Base-by-base conservation (phyloP, 2,113 vertebrate genomes). In the Lutjanus erythropterus region DNA sequence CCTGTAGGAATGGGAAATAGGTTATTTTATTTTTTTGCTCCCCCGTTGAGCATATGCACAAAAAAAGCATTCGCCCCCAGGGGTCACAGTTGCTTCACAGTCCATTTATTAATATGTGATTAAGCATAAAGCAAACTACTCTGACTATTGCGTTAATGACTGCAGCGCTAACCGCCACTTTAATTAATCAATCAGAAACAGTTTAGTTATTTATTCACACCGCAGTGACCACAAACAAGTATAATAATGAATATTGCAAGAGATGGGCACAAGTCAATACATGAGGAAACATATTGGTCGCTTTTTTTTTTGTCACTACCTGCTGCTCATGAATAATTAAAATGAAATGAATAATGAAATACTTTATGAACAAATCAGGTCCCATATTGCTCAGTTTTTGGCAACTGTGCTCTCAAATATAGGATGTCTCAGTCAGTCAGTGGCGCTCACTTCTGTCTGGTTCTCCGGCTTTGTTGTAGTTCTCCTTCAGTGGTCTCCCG, bases 271-370 rank as follows among this genome's bases (percentile, higher is more conserved):
- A 47, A 47, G 60, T 88, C 60, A 37, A 80, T 75, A 83, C 6
- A 7, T 44, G 31, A 83, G 79, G 46, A n/a, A 79, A 37, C 64
- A 53, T 55, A 55, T 52, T 59, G 56, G 60, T 56, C 19, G 12
- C 58, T 80, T 74, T 71, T 61, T 80, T 74, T 71, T 74, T 47
- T 72, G 71, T 74, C 52, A 59, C 46, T 81, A 75, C 37, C 42
- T 62, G 12, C 69, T 56, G 42, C 5, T 61, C 58, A 81, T 84
- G 33, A 83, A 87, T 90, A 87, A 86, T 84, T 88, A n/a, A 85
- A 79, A 81, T 52, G 0, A 5, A 2, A 42, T 86, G 23, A 84
- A 83, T 85, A 80, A 77, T 86, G 66, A 74, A 85, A 85, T 71
- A 76, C n/a, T 58, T 25, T 19, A 16, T 47, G 9, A 61, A 66